Percentiles rank a stretch among this genome's conserved stretches.
Conservation (phyloP, 2,888 invertebrate genomes). For the Nymphalis urticae region DNA sequence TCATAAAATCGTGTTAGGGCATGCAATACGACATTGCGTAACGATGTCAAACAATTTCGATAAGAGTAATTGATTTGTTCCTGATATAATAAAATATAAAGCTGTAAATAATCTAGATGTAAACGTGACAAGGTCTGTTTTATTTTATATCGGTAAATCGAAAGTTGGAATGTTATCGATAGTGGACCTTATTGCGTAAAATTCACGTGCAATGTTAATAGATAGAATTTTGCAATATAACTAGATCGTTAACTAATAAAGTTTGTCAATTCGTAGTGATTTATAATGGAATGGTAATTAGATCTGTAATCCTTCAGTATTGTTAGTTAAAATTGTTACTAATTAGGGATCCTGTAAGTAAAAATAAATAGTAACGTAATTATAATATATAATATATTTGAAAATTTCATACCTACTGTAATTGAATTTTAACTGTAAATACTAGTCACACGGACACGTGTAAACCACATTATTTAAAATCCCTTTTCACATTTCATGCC, state of each 20-base stretch:
- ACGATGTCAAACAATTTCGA: constrained; percentile 43
- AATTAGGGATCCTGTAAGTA: neutral
- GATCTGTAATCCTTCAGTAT: neutral
- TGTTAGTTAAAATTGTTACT: neutral
- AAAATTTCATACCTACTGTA: too few species aligned
- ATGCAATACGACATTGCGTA: constrained; percentile 41
- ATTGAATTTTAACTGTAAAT: neutral
- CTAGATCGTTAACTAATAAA: constrained; percentile 3
- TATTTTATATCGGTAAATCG: constrained; percentile 8
- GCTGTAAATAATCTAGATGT: constrained; percentile 27
- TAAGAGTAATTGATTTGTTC: constrained; percentile 45
- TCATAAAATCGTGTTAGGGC: constrained; percentile 45
- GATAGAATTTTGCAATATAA: constrained; percentile 15
- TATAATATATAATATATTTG: too few species aligned
- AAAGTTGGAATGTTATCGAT: constrained; percentile 26
- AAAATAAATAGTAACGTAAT: neutral
- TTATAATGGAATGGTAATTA: constrained; percentile 1
- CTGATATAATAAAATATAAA: constrained; percentile 38
- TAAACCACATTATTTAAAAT: constrained; percentile 7
- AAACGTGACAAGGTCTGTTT: constrained; percentile 30
- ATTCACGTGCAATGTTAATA: constrained; percentile 19
- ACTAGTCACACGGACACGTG: neutral
- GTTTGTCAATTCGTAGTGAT: neutral
- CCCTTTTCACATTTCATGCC: constrained; percentile 1
- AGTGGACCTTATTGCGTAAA: constrained; percentile 3